Conservation (phyloP, 2,113 vertebrate genomes). For the Quiscalus mexicanus region DNA sequence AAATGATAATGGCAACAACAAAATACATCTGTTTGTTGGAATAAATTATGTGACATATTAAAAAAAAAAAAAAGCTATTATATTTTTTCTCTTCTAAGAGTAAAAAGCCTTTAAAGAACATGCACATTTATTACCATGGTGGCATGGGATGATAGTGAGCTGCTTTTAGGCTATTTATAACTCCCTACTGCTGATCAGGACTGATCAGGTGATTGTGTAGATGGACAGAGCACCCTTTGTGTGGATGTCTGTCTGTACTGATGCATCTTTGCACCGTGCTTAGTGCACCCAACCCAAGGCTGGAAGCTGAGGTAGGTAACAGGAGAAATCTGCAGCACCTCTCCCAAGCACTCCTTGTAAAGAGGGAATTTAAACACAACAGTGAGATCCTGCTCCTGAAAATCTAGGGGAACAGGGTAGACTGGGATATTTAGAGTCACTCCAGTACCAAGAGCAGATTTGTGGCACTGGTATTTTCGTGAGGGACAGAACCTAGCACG, state of each 20-base stretch:
- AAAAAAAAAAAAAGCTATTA: conserved; percentile 53
- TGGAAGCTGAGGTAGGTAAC: not conserved
- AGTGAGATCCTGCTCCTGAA: not conserved
- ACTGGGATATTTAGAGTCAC: not conserved
- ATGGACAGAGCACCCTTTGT: not conserved
- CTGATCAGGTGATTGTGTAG: conserved; percentile 29
- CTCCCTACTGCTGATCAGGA: conserved; percentile 59
- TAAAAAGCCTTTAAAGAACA: conserved; percentile 74
- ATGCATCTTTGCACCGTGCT: not conserved
- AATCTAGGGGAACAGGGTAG: not conserved
- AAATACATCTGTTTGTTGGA: conserved; percentile 80
- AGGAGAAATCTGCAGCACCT: not conserved
- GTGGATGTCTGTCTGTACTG: not conserved
- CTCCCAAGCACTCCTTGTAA: not conserved
- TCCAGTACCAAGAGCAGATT: not conserved
- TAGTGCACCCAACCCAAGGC: not conserved
- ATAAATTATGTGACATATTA: conserved; percentile 78
- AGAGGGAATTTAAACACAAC: not conserved
- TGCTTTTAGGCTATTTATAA: conserved; percentile 69
- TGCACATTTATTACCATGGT: conserved; percentile 66
- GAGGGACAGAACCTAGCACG: fast-evolving
- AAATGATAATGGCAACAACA: conserved; percentile 79
- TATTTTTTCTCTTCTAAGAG: conserved; percentile 73
- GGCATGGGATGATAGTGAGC: conserved; percentile 44
- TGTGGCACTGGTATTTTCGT: not conserved